Base-by-base conservation (phyloP, 2,797 vertebrate genomes). In the Poecilia picta region DNA sequence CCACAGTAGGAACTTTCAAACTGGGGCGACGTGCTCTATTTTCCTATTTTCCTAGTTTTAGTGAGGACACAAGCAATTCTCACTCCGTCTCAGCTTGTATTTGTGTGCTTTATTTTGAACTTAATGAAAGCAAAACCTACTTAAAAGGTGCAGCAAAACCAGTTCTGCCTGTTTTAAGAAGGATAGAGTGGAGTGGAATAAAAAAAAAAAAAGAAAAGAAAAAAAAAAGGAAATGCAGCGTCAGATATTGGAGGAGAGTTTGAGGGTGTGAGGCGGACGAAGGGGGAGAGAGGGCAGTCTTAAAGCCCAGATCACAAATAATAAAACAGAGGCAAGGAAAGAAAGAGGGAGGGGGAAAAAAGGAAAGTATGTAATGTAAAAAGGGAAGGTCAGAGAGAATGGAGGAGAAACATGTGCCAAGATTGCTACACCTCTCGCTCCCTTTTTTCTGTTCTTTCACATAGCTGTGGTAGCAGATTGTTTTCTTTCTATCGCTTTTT, bases 231-330 rank as follows among this genome's bases (percentile, higher is more conserved):
- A 47, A 62, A 80, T 81, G 74, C 81, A 90, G 80, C 77, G 78
- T 84, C 79, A 75, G 83, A 89, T 83, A 59, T 76, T 83, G 82
- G 85, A 82, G 80, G 86, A 86, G 89, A 87, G 88, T 89, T 87
- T 82, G 49, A 64, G 85, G 79, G 81, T 66, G 84, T 83, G 79
- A 84, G 39, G 47, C 25, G 43, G 77, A 36, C 75, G 76, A 66
- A 39, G 55, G 66, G 28, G 53, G 15, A 72, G 80, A 28, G 47
- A 72, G 84, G 91, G 90, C 90, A 89, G 91, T 94, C 85, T 92
- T 85, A 89, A 92, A 94, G 92, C 93, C 94, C 93, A 92, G 92
- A 95, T 95, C 93, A 91, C 89, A 94, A 95, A 94, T 95, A 94
- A 94, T 93, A 94, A 94, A 95, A 92, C 85, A 92, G 91, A 93